Base-by-base conservation (phyloP, 2,888 invertebrate genomes). In the Eugnorisma glareosa region DNA sequence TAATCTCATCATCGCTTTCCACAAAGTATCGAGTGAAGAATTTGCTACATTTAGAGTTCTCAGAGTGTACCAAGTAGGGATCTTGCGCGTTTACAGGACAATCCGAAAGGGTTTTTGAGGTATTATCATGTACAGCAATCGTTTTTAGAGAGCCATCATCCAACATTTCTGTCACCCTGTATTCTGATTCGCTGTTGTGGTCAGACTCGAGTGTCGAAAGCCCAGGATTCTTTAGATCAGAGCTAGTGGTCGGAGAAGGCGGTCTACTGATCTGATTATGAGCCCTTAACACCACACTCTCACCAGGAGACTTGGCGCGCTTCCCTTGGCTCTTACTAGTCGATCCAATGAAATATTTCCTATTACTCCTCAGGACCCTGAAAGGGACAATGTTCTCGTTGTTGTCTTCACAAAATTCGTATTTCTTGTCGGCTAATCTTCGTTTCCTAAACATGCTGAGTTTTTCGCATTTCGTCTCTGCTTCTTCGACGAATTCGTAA, bases 381-480 rank as follows among this genome's bases (percentile, higher is more conserved):
- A 97, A 97, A 64, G 97, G 97, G 59, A 97, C 97, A 70, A 97
- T 97, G 89, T 97, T 97, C 89, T 97, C 97, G 89, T 97, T 97
- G 89, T 97, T 97, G 75, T 98, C 98, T 89, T 98, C 99, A 0
- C 98, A 98, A 91, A 99, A 99, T 91, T 99, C 99, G 92, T 99
- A 99, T 92, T 99, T 99, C 93, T 99, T 99, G 90, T 99, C 99
- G 0, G 99, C 99, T 72, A 99, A 94, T 13, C 99, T 97, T 73
- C 98, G 97, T 92, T 98, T 98, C 13, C 99, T 97, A 91, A 98
- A 98, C 90, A 98, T 98, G 89, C 98, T 98, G n/a, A 99, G 97
- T 90, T 98, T 98, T 91, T 98, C 98, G 90, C 98, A 98, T 85
- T 98, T 98, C 11, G 97, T 97, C 87, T 98, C 98, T 11, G 98